phyloP scores from a whole-genome alignment of 2,888 invertebrate species.

The Sisyra nigra region DNA sequence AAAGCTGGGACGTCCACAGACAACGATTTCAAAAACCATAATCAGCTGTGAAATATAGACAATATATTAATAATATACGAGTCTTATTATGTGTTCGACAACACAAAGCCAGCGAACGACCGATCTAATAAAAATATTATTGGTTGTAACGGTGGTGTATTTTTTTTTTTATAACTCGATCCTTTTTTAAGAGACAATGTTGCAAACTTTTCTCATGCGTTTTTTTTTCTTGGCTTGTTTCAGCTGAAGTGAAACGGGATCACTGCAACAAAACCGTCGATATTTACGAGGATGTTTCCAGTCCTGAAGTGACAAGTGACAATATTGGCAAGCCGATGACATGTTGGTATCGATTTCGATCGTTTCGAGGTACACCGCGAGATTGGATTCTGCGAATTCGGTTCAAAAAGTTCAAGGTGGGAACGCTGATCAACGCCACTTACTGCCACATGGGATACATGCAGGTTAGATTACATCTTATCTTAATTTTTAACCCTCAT shows the following conservation, averaged over 20 bases:
- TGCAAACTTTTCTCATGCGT: too few species aligned
- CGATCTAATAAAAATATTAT: too few species aligned
- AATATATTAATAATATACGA: too few species aligned
- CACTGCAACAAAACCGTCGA: slow-evolving; percentile 91
- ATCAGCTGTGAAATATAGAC: too few species aligned
- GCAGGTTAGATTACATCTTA: slow-evolving; percentile 44
- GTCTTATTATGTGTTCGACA: too few species aligned
- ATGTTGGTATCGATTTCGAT: slow-evolving; percentile 81
- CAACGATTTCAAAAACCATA: too few species aligned
- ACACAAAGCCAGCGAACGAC: too few species aligned
- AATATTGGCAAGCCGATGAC: slow-evolving; percentile 75
- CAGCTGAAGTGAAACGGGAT: slow-evolving; percentile 55
- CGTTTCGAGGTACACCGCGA: slow-evolving; percentile 71
- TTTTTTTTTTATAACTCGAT: too few species aligned
- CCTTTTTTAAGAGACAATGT: too few species aligned
- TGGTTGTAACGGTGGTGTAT: too few species aligned
- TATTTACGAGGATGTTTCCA: slow-evolving; percentile 81
- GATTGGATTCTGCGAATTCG: slow-evolving; percentile 81
- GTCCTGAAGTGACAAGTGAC: slow-evolving; percentile 66
- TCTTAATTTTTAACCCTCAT: not conserved
- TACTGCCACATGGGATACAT: slow-evolving; percentile 77
- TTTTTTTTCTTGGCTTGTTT: slow-evolving; percentile 13
- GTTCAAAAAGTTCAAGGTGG: slow-evolving; percentile 88
- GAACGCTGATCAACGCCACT: slow-evolving; percentile 70
- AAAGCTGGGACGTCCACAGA: too few species aligned